A percentile compares a stretch with the other conserved stretches of the same genome.
phyloP scores from a whole-genome alignment of 2,797 vertebrate species.

The Sebastes taczanowskii region DNA sequence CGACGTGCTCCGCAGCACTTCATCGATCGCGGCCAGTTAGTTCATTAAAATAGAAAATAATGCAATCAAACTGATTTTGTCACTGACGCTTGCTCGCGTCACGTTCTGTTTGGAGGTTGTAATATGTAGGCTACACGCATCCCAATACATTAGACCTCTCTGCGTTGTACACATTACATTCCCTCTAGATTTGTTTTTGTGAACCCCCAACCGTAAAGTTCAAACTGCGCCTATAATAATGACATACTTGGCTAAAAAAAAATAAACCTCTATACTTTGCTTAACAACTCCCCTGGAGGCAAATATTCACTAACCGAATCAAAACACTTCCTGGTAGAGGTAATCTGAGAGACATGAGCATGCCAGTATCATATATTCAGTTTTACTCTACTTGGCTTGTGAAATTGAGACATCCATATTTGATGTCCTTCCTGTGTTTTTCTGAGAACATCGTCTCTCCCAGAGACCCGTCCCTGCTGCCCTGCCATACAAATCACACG shows the following conservation, averaged over 20 bases:
- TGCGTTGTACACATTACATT: too few relatives aligned
- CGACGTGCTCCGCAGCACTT: accelerated
- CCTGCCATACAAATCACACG: conserved; percentile 36
- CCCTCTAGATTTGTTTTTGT: too few relatives aligned
- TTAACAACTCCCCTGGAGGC: not conserved
- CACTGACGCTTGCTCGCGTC: too few relatives aligned
- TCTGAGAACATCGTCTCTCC: conserved; percentile 9
- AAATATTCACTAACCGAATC: not conserved
- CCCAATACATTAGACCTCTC: too few relatives aligned
- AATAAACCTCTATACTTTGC: not conserved
- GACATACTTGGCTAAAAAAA: not conserved
- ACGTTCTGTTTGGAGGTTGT: too few relatives aligned
- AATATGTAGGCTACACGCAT: too few relatives aligned
- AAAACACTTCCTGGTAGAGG: not conserved
- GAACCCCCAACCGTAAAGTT: too few relatives aligned
- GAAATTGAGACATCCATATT: conserved; percentile 78
- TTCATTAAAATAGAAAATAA: too few relatives aligned
- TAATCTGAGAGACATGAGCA: conserved; percentile 11
- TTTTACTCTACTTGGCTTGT: conserved; percentile 25
- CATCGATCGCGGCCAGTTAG: too few relatives aligned
- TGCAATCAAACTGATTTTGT: too few relatives aligned
- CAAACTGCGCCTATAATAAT: not conserved
- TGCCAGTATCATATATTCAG: conserved; percentile 30
- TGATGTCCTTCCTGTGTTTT: conserved; percentile 59
- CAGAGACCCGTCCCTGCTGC: conserved; percentile 7